Evolutionary conservation across 2,888 invertebrate genomes (phyloP), one percentile per base, ranked within the genome.

Genomic region (Malacosoma neustria): DNA sequence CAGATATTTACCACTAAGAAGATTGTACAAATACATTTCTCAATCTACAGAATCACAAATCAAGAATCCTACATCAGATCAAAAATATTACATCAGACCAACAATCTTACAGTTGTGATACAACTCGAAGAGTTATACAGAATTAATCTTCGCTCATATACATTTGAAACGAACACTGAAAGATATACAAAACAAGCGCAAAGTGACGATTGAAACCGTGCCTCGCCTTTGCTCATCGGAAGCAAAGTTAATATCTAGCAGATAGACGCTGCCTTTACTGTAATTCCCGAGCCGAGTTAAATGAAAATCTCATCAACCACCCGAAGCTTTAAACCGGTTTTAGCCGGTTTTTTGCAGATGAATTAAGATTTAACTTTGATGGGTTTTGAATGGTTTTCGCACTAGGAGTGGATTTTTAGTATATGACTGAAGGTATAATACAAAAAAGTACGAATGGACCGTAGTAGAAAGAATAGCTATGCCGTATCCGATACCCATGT

Each of bases 241-340:
- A 43, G 39, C 44, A 53, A 49, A 56, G 49, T 57, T 52, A 54
- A 61, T 55, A 57, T 49, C 45, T 45, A 45, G 49, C 34, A 41
- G 43, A n/a, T n/a, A 40, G 14, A 38, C 36, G 41, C 53, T 60
- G 48, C 49, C 55, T 56, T 53, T 45, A 45, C 51, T 49, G 52
- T 57, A 61, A 61, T 61, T 66, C 55, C 54, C 55, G 55, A 43
- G 51, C 55, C 41, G 46, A 50, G 52, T 49, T 54, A 58, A 69
- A 72, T 68, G 63, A 62, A 66, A 68, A 68, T 65, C 64, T 62
- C 64, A 61, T 70, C 66, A 62, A 55, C 45, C 46, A 38, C 41
- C 31, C 34, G 22, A 13, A n/a, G 51, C 41, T 51, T 56, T 47
- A 56, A 56, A 48, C 43, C 49, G 48, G 40, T 56, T 56, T 49